Evolutionary conservation across 2,888 invertebrate species (phyloP).

Genomic region (Himalopsyche kuldschensis): DNA sequence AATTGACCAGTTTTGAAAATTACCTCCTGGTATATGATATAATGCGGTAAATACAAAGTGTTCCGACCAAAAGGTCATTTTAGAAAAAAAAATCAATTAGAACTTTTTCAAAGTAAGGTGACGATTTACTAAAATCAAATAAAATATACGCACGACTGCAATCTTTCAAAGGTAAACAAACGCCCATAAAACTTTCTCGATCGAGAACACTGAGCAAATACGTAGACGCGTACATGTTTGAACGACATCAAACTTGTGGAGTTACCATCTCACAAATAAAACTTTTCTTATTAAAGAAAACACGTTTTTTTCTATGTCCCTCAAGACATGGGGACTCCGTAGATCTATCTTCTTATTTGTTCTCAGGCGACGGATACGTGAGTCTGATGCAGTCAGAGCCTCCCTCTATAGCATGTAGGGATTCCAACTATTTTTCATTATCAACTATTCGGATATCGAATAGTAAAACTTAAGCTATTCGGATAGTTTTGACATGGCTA

Average conservation of each 20-base stretch:
- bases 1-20: too few relatives aligned
- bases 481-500: too few relatives aligned
- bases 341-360: background rate
- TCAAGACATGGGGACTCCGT: background rate
- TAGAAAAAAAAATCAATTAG: too few relatives aligned
- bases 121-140: background rate
- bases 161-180: background rate
- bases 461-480: too few relatives aligned
- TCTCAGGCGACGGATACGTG: background rate
- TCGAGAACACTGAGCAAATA: background rate
- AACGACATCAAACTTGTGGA: background rate
- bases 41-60: too few relatives aligned
- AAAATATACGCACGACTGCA: background rate
- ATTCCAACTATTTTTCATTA: too few relatives aligned
- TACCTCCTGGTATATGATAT: too few relatives aligned
- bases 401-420: too few relatives aligned
- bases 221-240: background rate
- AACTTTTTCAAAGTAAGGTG: too few relatives aligned
- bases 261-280: background rate
- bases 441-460: too few relatives aligned
- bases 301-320: background rate
- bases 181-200: background rate
- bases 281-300: background rate
- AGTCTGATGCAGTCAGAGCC: background rate
- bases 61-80: too few relatives aligned